These are phyloP conservation scores for Staurois parvus DNA, from an alignment of 2,797 vertebrate genomes.

Conservation along the genomic window DNA sequence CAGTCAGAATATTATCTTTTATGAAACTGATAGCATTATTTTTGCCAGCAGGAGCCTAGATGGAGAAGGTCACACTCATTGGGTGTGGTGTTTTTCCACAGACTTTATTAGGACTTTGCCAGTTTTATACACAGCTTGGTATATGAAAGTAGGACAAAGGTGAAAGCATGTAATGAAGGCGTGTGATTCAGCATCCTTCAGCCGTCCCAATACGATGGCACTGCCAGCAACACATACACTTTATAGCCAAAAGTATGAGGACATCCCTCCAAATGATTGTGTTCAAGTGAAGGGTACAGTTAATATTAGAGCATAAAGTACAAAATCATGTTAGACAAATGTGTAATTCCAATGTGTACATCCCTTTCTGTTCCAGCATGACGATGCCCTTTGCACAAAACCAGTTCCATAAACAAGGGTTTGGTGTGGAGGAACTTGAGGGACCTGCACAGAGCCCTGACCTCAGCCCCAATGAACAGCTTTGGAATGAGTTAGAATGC, in stretches of 20 bases:
- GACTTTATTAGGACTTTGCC: conserved; percentile 46
- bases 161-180: conserved; percentile 6
- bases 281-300: neutral
- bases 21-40: neutral
- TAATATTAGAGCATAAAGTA: neutral
- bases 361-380: too few relatives aligned
- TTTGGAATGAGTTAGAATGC: too few relatives aligned
- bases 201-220: too few relatives aligned
- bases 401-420: too few relatives aligned
- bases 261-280: too few relatives aligned
- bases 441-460: too few relatives aligned
- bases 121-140: conserved; percentile 20
- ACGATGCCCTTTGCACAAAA: too few relatives aligned
- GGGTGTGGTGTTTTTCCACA: conserved; percentile 30
- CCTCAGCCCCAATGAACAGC: too few relatives aligned
- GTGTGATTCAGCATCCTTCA: neutral
- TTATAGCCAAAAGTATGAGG: too few relatives aligned
- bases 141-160: conserved; percentile 48
- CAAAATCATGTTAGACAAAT: neutral
- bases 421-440: too few relatives aligned
- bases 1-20: neutral
- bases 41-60: neutral
- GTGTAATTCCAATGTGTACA: neutral
- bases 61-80: neutral
- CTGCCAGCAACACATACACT: neutral